Percentiles rank a stretch among this genome's conserved stretches.
Evolutionary conservation across 2,888 invertebrate genomes (phyloP).

Genomic region (Chirona hameri): DNA sequence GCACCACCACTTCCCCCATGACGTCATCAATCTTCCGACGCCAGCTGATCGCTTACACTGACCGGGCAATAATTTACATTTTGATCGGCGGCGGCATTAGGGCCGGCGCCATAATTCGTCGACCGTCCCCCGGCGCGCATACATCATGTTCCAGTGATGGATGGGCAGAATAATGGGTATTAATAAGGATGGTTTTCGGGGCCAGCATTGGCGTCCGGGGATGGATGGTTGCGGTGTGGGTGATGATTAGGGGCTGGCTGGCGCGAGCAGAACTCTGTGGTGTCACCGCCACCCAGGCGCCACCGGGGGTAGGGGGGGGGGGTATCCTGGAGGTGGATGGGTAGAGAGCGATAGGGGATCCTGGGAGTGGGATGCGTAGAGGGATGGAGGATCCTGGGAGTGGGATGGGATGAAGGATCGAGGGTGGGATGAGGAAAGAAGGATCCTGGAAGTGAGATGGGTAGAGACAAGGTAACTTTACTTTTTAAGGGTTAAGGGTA

Average conservation of each 20-base stretch:
- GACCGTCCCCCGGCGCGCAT: not conserved
- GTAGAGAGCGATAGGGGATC: too few relatives aligned
- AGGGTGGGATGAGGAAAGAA: too few relatives aligned
- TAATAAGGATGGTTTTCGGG: constrained; percentile 9
- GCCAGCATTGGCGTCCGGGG: not conserved
- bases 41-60: constrained; percentile 2
- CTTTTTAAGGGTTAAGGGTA: too few relatives aligned
- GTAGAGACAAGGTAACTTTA: too few relatives aligned
- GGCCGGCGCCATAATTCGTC: not conserved
- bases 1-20: not conserved
- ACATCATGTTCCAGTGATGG: not conserved
- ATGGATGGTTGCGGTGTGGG: not conserved
- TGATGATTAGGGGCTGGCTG: constrained; percentile 1
- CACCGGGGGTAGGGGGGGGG: too few relatives aligned
- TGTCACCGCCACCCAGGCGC: not conserved
- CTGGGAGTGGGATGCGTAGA: too few relatives aligned
- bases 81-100: constrained; percentile 1
- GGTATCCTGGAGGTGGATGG: too few relatives aligned
- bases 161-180: constrained; percentile 3
- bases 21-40: not conserved
- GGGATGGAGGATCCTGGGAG: too few relatives aligned
- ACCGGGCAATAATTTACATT: not conserved
- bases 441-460: too few relatives aligned
- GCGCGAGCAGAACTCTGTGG: not conserved
- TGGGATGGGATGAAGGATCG: too few relatives aligned